Evolutionary conservation across 2,797 vertebrate genomes (phyloP).

Genomic region (Falco rusticolus): DNA sequence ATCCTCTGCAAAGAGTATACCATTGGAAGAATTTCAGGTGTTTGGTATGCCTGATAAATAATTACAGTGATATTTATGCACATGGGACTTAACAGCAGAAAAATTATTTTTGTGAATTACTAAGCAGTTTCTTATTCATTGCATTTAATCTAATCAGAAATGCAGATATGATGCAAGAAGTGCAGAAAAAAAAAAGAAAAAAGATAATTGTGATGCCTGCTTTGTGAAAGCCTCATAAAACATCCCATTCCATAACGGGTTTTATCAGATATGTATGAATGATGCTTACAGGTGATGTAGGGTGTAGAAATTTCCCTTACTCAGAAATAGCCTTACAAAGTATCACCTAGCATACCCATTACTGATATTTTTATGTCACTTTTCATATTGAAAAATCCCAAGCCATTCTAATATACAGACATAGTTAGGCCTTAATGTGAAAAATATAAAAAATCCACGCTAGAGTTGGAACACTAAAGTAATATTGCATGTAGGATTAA

Average conservation of each 20-base stretch:
- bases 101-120: background rate
- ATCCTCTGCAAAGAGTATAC: background rate
- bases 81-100: background rate
- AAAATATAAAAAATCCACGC: background rate
- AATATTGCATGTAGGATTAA: no score
- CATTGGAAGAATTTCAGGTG: background rate
- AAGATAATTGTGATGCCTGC: background rate
- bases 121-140: background rate
- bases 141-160: background rate
- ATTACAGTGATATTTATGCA: background rate
- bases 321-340: background rate
- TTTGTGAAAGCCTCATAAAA: background rate
- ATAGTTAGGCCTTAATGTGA: background rate
- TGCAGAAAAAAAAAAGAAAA: background rate
- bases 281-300: background rate
- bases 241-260: background rate
- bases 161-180: background rate
- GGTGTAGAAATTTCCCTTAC: background rate
- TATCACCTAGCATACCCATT: background rate
- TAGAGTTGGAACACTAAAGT: background rate
- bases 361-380: background rate
- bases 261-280: background rate
- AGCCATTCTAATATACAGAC: background rate
- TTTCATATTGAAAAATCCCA: background rate
- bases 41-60: background rate